Conservation (phyloP, 2,888 invertebrate species). For the Ceriagrion tenellum region DNA sequence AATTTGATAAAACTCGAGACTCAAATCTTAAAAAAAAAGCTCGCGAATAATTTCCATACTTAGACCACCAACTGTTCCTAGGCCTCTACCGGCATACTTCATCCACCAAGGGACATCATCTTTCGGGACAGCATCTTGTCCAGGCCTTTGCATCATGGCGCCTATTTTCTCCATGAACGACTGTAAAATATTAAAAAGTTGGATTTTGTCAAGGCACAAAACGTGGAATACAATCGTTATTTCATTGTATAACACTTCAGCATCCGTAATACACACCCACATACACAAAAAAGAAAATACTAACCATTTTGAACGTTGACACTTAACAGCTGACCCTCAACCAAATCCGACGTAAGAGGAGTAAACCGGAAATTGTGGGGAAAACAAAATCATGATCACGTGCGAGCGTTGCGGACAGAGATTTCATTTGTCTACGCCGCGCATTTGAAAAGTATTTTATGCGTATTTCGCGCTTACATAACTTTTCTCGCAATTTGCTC, state of each 20-base stretch:
- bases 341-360: slow-evolving; percentile 22
- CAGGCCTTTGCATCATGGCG: slow-evolving; percentile 88
- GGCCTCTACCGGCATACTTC: slow-evolving; percentile 90
- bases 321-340: slow-evolving; percentile 36
- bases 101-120: slow-evolving; percentile 94
- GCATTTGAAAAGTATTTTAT: background rate
- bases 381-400: slow-evolving; percentile 45
- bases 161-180: slow-evolving; percentile 90
- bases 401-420: background rate
- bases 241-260: background rate
- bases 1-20: background rate
- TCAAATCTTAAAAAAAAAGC: slow-evolving; percentile 57
- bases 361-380: background rate
- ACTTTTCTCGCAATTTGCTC: too few relatives aligned
- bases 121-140: slow-evolving; percentile 86
- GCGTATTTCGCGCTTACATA: too few relatives aligned
- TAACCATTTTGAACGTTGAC: slow-evolving; percentile 40
- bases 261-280: background rate
- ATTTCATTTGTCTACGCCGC: background rate
- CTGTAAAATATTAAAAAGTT: slow-evolving; percentile 77
- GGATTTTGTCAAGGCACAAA: background rate
- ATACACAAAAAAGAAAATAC: background rate
- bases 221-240: background rate
- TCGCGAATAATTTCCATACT: slow-evolving; percentile 78
- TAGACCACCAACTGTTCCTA: slow-evolving; percentile 91